These are phyloP conservation scores for Oncorhynchus gorbuscha DNA, from an alignment of 2,113 vertebrate genomes.

Conservation along the genomic window DNA sequence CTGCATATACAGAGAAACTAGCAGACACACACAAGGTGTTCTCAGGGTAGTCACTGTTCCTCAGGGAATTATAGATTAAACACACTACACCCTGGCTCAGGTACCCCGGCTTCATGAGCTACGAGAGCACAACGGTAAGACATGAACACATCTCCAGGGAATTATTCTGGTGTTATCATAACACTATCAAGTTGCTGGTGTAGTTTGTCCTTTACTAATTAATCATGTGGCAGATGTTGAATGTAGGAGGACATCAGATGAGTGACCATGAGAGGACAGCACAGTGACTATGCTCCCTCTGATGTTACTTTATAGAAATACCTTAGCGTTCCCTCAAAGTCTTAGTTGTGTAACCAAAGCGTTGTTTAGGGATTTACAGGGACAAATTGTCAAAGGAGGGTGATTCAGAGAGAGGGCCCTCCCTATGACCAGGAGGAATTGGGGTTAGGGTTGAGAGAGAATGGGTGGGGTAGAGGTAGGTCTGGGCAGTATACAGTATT, in stretches of 20 bases:
- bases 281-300: background rate
- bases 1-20: background rate
- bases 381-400: background rate
- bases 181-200: background rate
- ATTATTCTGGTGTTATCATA: background rate
- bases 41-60: background rate
- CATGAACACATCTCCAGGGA: background rate
- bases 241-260: background rate
- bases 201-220: background rate
- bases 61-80: conserved; percentile 12
- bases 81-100: background rate
- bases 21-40: background rate
- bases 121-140: background rate
- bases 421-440: too few relatives aligned
- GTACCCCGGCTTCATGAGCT: background rate
- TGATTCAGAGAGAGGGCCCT: too few relatives aligned
- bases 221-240: background rate
- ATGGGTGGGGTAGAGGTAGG: too few relatives aligned
- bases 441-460: too few relatives aligned
- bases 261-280: background rate
- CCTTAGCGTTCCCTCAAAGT: too few relatives aligned
- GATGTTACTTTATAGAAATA: background rate
- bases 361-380: background rate
- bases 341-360: too few relatives aligned
- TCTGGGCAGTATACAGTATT: too few relatives aligned